Percentiles rank a stretch among this genome's conserved stretches.
These are phyloP conservation scores for Ianthella basta DNA, from an alignment of 37 sponge, comb jelly and placozoan species.

Conservation along the genomic window DNA sequence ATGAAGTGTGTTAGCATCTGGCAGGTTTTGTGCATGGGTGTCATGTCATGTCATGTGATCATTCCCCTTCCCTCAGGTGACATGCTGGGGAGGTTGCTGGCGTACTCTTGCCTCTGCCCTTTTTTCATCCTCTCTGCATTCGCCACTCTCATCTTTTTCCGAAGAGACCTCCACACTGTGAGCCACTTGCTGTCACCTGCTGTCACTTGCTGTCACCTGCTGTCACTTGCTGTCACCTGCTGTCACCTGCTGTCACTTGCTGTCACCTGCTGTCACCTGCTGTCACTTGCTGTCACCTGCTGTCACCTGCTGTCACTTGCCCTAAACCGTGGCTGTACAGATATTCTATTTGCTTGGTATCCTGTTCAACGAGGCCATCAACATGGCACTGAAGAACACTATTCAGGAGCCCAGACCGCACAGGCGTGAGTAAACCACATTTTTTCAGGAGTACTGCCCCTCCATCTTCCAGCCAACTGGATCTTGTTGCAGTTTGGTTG, in stretches of 20 bases:
- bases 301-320: too few species aligned
- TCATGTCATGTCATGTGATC: background rate
- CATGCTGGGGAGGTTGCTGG: slow-evolving; percentile 76
- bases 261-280: too few species aligned
- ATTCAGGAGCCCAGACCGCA: slow-evolving; percentile 81
- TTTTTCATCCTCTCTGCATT: slow-evolving; percentile 79
- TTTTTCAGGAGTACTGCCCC: too few species aligned
- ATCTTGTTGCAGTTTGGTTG: too few species aligned
- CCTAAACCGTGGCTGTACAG: background rate
- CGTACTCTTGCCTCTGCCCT: slow-evolving; percentile 77
- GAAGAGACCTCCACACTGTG: slow-evolving; percentile 87
- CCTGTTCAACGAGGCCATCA: slow-evolving; percentile 71
- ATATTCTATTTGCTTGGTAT: slow-evolving; percentile 69
- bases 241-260: too few species aligned
- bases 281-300: too few species aligned
- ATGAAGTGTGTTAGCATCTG: background rate
- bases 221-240: too few species aligned
- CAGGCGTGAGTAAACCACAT: slow-evolving; percentile 52
- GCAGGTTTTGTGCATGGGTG: too few species aligned
- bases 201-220: too few species aligned
- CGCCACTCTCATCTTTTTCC: slow-evolving; percentile 71
- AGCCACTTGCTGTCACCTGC: too few species aligned
- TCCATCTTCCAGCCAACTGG: too few species aligned
- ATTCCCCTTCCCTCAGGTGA: slow-evolving; percentile 59
- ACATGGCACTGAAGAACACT: slow-evolving; percentile 72